These are phyloP conservation scores for Trissolcus basalis DNA, from an alignment of 1,140 invertebrate genomes.

Conservation along the genomic window DNA sequence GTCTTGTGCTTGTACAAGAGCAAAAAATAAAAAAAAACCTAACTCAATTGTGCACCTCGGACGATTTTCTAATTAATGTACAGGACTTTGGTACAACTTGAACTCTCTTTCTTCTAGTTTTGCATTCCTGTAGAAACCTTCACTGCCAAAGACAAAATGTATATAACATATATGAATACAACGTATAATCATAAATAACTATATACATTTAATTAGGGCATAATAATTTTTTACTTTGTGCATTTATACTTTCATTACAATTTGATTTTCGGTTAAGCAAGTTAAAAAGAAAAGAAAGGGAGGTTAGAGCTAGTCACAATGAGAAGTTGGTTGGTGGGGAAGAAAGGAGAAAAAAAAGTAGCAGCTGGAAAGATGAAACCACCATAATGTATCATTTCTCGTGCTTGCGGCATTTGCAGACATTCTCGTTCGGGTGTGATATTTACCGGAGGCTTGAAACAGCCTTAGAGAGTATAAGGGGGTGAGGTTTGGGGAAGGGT, in stretches of 20 bases:
- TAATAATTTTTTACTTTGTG: no score
- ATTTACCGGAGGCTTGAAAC: conserved; percentile 53
- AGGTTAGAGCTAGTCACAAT: conserved; percentile 11
- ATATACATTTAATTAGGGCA: no score
- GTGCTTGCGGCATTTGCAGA: conserved; percentile 56
- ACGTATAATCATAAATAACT: no score
- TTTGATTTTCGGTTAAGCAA: no score
- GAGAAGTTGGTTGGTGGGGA: conserved; percentile 27
- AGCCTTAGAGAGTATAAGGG: conserved; percentile 30
- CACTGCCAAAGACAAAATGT: no score
- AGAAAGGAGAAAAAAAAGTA: conserved; percentile 35
- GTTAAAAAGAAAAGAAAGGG: background rate
- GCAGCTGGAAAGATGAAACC: conserved; percentile 16
- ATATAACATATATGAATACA: no score
- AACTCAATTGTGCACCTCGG: conserved; percentile 1
- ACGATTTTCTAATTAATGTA: no score
- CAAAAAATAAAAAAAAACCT: conserved; percentile 11
- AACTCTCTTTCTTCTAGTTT: no score
- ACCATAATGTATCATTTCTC: conserved; percentile 61
- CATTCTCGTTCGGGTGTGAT: conserved; percentile 60
- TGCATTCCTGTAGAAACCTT: no score
- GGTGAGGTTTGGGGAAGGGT: conserved; percentile 10
- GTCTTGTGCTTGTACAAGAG: conserved; percentile 21
- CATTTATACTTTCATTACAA: no score
- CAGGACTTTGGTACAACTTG: no score